phyloP scores from a whole-genome alignment of 1,140 invertebrate species.

The Carposina sasakii region DNA sequence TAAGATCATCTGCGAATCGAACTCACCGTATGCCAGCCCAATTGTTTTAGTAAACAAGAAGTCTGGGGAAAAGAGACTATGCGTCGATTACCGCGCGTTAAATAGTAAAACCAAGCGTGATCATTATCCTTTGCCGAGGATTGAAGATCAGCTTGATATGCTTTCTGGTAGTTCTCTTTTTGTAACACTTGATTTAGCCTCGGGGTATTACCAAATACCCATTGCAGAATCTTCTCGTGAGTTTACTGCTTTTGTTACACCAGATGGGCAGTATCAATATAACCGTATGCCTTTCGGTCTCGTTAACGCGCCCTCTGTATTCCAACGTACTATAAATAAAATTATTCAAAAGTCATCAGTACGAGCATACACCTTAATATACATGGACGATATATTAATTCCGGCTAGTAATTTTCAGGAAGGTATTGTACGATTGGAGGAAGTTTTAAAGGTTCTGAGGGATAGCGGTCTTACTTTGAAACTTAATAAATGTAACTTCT shows the following conservation, averaged over 20 bases:
- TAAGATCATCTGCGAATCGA: slow-evolving; percentile 16
- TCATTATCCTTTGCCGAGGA: slow-evolving; percentile 29
- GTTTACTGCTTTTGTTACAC: not conserved
- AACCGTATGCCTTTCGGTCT: not conserved
- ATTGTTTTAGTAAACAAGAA: slow-evolving; percentile 19
- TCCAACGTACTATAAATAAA: slow-evolving; percentile 7
- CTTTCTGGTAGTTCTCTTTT: slow-evolving; percentile 19
- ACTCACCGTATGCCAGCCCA: slow-evolving; percentile 15
- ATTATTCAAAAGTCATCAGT: slow-evolving; percentile 1
- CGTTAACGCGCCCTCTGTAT: not conserved
- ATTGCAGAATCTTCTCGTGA: not conserved
- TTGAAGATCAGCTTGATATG: slow-evolving; percentile 48
- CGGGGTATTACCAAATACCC: slow-evolving; percentile 1
- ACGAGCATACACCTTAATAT: slow-evolving; percentile 24
- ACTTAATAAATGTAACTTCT: slow-evolving; percentile 34
- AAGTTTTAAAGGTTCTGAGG: slow-evolving; percentile 24
- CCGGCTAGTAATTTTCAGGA: slow-evolving; percentile 23
- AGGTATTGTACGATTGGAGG: slow-evolving; percentile 22
- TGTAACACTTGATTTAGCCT: slow-evolving; percentile 4
- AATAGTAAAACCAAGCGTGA: slow-evolving; percentile 20
- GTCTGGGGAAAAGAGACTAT: slow-evolving; percentile 17
- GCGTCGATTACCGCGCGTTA: slow-evolving; percentile 22
- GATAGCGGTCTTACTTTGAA: slow-evolving; percentile 29
- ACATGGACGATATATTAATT: slow-evolving; percentile 20
- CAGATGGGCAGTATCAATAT: not conserved